Conservation (phyloP, 2,888 invertebrate genomes). For the Iphiclides podalirius region DNA sequence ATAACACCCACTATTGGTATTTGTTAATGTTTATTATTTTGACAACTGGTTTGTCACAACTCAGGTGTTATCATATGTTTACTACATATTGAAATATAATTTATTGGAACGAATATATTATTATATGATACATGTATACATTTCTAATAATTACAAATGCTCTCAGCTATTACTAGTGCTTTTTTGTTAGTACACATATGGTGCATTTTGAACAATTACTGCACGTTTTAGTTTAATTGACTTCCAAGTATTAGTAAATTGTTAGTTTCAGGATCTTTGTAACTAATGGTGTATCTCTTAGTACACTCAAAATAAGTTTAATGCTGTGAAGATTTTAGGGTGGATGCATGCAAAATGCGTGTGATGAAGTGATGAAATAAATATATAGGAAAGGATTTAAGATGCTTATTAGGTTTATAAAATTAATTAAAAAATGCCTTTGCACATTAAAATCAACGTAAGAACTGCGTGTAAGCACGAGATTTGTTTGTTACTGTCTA, state of each 20-base stretch:
- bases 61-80: slow-evolving; percentile 4
- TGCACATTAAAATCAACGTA: slow-evolving; percentile 2
- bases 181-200: slow-evolving; percentile 34
- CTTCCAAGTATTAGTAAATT: slow-evolving; percentile 17
- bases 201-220: slow-evolving; percentile 34
- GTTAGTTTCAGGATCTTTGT: slow-evolving; percentile 1
- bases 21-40: slow-evolving; percentile 54
- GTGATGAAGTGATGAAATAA: slow-evolving; percentile 14
- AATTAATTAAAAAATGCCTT: slow-evolving; percentile 7
- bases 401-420: slow-evolving; percentile 14
- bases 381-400: slow-evolving; percentile 9
- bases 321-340: background rate
- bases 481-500: background rate
- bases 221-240: slow-evolving; percentile 14
- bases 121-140: slow-evolving; percentile 25
- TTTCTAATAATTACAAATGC: slow-evolving; percentile 35
- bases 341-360: slow-evolving; percentile 4
- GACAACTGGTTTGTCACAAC: slow-evolving; percentile 20
- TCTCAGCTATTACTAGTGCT: slow-evolving; percentile 32
- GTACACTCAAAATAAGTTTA: slow-evolving; percentile 11
- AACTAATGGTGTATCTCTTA: slow-evolving; percentile 1
- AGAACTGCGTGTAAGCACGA: background rate
- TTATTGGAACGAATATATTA: slow-evolving; percentile 20
- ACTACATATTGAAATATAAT: slow-evolving; percentile 12
- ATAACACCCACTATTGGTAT: slow-evolving; percentile 39